These are phyloP conservation scores for Barbus barbus DNA, from an alignment of 2,113 vertebrate genomes.

Conservation along the genomic window DNA sequence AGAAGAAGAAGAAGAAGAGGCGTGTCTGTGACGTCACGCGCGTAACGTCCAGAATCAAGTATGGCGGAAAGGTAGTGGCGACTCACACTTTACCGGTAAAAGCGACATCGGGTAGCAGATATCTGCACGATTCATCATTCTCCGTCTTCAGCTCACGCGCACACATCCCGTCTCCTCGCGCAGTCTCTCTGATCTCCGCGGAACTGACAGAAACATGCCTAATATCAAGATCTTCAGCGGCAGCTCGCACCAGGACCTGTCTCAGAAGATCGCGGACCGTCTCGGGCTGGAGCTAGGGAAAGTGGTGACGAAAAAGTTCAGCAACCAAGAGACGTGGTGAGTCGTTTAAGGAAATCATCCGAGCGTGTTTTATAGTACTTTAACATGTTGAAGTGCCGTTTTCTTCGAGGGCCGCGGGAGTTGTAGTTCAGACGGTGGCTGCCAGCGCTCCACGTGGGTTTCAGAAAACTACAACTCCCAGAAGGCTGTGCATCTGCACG, in stretches of 20 bases:
- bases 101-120: slow-evolving; percentile 36
- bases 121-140: slow-evolving; percentile 3
- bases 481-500: background rate
- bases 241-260: slow-evolving; percentile 80
- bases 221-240: slow-evolving; percentile 84
- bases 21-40: slow-evolving; percentile 62
- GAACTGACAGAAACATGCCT: slow-evolving; percentile 68
- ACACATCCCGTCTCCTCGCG: background rate
- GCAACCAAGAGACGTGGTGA: slow-evolving; percentile 91
- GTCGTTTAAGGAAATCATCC: slow-evolving; percentile 35
- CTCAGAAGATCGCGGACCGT: slow-evolving; percentile 80
- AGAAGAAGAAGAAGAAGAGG: background rate
- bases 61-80: slow-evolving; percentile 75
- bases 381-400: slow-evolving; percentile 34
- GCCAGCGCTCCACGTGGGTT: slow-evolving; percentile 15
- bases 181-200: background rate
- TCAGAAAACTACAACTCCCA: slow-evolving; percentile 40
- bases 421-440: slow-evolving; percentile 56
- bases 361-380: background rate
- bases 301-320: slow-evolving; percentile 95
- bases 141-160: background rate
- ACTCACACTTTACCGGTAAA: slow-evolving; percentile 49
- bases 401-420: slow-evolving; percentile 55
- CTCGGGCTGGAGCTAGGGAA: slow-evolving; percentile 83
- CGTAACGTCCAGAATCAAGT: slow-evolving; percentile 59